phyloP scores from a whole-genome alignment of 2,888 invertebrate genomes.

The Pasiphila rectangulata region DNA sequence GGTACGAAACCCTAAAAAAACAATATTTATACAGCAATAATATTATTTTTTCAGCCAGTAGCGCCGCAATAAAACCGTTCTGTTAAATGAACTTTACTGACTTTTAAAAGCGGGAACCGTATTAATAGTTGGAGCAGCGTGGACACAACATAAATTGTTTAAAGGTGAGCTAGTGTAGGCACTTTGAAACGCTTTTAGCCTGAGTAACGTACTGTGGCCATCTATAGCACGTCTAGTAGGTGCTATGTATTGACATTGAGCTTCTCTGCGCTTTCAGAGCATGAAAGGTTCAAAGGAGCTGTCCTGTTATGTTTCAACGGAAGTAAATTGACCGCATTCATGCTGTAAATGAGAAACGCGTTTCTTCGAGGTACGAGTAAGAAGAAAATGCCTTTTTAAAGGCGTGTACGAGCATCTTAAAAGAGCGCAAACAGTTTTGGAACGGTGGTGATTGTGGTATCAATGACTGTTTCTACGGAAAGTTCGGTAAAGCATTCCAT shows the following conservation, averaged over 20 bases:
- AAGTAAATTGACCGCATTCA: constrained; percentile 68
- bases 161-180: constrained; percentile 10
- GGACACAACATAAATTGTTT: constrained; percentile 6
- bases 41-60: constrained; percentile 1
- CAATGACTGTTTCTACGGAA: constrained; percentile 5
- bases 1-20: no score
- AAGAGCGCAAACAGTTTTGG: constrained; percentile 5
- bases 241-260: constrained; percentile 15
- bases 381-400: neutral
- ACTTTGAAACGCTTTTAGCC: constrained; percentile 25
- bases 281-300: constrained; percentile 63
- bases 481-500: constrained; percentile 21
- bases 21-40: no score
- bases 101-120: constrained; percentile 8
- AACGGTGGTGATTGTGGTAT: constrained; percentile 9
- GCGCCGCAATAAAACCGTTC: neutral
- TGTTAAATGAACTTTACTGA: constrained; percentile 8
- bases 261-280: constrained; percentile 22
- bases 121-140: constrained; percentile 5
- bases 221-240: constrained; percentile 8
- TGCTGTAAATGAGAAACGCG: constrained; percentile 62
- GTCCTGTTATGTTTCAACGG: constrained; percentile 54
- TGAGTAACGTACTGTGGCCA: constrained; percentile 17
- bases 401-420: neutral
- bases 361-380: constrained; percentile 9